These are phyloP conservation scores for Aphelocoma californica DNA, from an alignment of 2,797 vertebrate species.

Conservation along the genomic window DNA sequence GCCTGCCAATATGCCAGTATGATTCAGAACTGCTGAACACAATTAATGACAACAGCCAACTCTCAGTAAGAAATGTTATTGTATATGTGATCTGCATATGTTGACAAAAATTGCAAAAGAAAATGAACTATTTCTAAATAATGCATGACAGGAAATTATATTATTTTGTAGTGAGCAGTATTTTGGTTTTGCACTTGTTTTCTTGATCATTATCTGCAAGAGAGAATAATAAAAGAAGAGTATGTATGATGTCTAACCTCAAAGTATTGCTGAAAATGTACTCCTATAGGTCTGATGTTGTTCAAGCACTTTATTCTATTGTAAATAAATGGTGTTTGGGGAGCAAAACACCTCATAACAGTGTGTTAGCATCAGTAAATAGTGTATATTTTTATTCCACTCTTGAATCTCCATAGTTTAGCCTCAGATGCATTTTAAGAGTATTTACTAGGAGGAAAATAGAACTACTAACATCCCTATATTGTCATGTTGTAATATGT, in stretches of 20 bases:
- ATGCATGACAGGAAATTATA: not conserved
- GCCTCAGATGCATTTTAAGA: not conserved
- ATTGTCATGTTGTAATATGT: not conserved
- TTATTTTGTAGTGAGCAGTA: not conserved
- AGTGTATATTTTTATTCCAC: not conserved
- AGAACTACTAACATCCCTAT: not conserved
- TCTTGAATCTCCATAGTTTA: not conserved
- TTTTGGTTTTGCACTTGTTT: not conserved
- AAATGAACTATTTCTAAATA: not conserved
- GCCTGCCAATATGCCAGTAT: accelerated
- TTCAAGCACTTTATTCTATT: not conserved
- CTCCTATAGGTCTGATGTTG: not conserved
- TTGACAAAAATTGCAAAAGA: not conserved
- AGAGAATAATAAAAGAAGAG: not conserved
- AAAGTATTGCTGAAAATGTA: not conserved
- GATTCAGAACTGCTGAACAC: not conserved
- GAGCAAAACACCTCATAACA: not conserved
- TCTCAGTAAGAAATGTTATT: not conserved
- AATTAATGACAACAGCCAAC: not conserved
- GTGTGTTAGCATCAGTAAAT: not conserved
- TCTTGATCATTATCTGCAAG: not conserved
- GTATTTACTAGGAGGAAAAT: not conserved
- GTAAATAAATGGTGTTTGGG: not conserved
- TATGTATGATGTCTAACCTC: not conserved
- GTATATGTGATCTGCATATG: not conserved